A percentile compares a stretch with the other conserved stretches of the same genome.
Evolutionary conservation across 2,113 vertebrate genomes (phyloP).

Genomic region (Notothenia coriiceps): DNA sequence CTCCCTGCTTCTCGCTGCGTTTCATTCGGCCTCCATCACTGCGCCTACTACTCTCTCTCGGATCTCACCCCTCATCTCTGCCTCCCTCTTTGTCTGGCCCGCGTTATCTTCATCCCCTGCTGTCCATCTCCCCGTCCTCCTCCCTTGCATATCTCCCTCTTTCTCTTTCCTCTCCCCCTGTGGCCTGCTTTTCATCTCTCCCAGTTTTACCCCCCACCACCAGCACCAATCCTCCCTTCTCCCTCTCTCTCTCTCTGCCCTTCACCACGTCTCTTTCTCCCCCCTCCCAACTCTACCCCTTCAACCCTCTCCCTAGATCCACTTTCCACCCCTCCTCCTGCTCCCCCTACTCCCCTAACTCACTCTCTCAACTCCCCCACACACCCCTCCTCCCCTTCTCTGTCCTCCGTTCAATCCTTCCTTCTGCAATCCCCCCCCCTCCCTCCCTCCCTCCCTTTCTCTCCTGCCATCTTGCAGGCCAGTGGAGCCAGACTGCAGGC

Average conservation of each 20-base stretch:
- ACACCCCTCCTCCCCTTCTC: constrained; percentile 19
- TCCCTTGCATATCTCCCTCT: constrained; percentile 58
- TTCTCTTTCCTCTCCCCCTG: constrained; percentile 64
- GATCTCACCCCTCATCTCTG: constrained; percentile 62
- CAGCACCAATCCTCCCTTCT: constrained; percentile 25
- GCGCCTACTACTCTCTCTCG: neutral
- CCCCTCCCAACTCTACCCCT: constrained; percentile 15
- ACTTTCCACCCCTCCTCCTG: constrained; percentile 60
- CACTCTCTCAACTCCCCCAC: constrained; percentile 17
- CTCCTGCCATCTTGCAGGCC: constrained; percentile 84
- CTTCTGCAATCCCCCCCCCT: constrained; percentile 22
- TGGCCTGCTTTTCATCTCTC: constrained; percentile 77
- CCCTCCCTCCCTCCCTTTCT: constrained; percentile 52
- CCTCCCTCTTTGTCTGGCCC: constrained; percentile 73
- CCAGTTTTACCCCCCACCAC: constrained; percentile 53
- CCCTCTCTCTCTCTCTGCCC: constrained; percentile 41
- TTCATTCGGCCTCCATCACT: constrained; percentile 50
- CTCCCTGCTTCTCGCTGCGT: constrained; percentile 38
- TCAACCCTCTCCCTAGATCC: constrained; percentile 64
- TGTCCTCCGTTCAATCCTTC: constrained; percentile 54
- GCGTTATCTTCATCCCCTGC: constrained; percentile 76
- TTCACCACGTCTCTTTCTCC: constrained; percentile 44
- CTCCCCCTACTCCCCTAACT: constrained; percentile 1
- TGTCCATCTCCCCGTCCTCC: constrained; percentile 75
- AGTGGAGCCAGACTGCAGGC: constrained; percentile 84